A percentile compares a stretch with the other conserved stretches of the same genome.
Evolutionary conservation across 2,888 invertebrate genomes (phyloP).

Genomic region (Liposcelis brunnea): DNA sequence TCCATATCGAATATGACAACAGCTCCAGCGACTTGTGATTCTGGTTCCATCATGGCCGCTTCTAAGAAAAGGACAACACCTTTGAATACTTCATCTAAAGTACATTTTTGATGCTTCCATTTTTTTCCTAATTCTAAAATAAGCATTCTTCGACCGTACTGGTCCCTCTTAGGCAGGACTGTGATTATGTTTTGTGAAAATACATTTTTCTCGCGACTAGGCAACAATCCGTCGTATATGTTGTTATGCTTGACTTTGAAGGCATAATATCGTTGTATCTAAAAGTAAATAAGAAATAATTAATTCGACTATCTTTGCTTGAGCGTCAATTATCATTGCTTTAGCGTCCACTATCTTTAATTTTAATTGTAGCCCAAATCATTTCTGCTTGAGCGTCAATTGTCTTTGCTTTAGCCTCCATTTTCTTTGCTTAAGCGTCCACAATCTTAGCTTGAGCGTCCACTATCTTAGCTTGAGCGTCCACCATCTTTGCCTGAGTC

Average conservation of each 20-base stretch:
- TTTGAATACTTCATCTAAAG: constrained; percentile 48
- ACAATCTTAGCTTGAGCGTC: too few species aligned
- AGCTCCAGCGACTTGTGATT: constrained; percentile 59
- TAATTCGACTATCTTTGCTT: not conserved
- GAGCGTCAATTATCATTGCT: too few species aligned
- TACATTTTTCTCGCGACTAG: constrained; percentile 40
- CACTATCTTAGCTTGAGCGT: too few species aligned
- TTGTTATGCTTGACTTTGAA: constrained; percentile 45
- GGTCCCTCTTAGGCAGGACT: constrained; percentile 49
- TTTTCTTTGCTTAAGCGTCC: too few species aligned
- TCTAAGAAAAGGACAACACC: constrained; percentile 30
- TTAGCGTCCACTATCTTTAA: too few species aligned
- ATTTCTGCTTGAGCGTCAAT: too few species aligned
- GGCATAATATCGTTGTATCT: constrained; percentile 57
- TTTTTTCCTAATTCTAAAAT: constrained; percentile 50
- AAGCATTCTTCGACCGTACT: constrained; percentile 48
- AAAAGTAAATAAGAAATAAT: constrained; percentile 17
- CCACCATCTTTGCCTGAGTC: too few species aligned
- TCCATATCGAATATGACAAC: constrained; percentile 59
- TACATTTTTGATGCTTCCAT: constrained; percentile 57
- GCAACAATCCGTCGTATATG: constrained; percentile 42
- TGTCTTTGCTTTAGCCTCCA: too few species aligned
- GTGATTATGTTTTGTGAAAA: constrained; percentile 47
- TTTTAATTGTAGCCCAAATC: too few species aligned
- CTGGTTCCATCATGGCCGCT: constrained; percentile 60